These are phyloP conservation scores for Valencia hispanica DNA, from an alignment of 2,797 vertebrate species.

Conservation along the genomic window DNA sequence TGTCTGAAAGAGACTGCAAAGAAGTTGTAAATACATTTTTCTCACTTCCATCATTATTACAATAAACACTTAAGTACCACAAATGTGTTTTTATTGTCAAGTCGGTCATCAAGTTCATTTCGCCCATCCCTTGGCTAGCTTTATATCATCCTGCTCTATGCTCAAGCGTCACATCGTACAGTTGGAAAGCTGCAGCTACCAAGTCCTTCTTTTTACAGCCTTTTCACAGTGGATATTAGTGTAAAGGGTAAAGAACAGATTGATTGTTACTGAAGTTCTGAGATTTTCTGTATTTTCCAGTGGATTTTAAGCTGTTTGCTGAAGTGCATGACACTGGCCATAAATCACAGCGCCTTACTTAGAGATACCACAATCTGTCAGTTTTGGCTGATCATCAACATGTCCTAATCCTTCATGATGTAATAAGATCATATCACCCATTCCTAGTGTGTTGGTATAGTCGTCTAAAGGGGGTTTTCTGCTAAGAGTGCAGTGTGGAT, in stretches of 20 bases:
- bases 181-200: background rate
- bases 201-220: too few species aligned
- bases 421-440: background rate
- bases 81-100: too few species aligned
- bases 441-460: background rate
- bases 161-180: too few species aligned
- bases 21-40: background rate
- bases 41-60: background rate
- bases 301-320: background rate
- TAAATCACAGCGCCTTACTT: background rate
- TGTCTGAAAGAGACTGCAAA: too few species aligned
- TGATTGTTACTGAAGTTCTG: background rate
- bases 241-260: background rate
- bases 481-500: background rate
- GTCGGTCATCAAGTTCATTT: too few species aligned
- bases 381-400: background rate
- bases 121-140: too few species aligned
- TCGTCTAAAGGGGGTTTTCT: background rate
- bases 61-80: too few species aligned
- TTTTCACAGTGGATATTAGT: background rate
- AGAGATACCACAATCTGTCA: background rate
- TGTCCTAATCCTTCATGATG: background rate
- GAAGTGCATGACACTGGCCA: background rate
- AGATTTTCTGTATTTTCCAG: background rate
- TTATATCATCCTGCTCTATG: too few species aligned